Conservation (phyloP, 2,888 invertebrate species). For the Scaptomyza tumidula region DNA sequence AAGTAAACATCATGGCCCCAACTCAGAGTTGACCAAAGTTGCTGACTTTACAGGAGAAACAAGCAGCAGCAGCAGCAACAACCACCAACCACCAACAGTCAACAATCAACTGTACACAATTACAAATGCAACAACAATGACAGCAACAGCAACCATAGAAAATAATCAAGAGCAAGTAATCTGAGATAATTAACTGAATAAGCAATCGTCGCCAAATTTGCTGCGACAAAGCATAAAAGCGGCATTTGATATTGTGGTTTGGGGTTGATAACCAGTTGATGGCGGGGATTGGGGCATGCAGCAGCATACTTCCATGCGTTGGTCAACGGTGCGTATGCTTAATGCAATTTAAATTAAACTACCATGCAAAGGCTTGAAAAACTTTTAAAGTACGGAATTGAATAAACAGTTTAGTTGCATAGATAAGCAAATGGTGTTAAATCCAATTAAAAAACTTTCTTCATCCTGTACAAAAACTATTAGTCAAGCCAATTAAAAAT, state of each 20-base stretch:
- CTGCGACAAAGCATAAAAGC: conserved; percentile 55
- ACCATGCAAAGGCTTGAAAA: background rate
- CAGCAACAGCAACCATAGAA: conserved; percentile 50
- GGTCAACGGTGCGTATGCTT: conserved; percentile 18
- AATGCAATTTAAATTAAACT: conserved; percentile 10
- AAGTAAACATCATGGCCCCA: conserved; percentile 71
- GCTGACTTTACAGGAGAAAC: conserved; percentile 70
- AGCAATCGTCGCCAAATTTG: conserved; percentile 74
- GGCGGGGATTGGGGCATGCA: background rate
- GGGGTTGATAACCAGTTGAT: background rate
- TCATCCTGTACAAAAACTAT: background rate
- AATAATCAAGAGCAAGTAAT: conserved; percentile 78
- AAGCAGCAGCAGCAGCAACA: conserved; percentile 20
- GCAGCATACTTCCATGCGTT: conserved; percentile 17
- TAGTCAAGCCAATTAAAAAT: conserved; percentile 12
- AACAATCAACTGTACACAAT: conserved; percentile 9
- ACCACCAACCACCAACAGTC: conserved; percentile 1
- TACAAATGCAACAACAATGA: conserved; percentile 21
- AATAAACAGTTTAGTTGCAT: background rate
- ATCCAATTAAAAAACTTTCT: background rate
- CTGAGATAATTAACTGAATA: conserved; percentile 77
- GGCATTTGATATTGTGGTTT: conserved; percentile 37
- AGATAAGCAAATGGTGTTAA: background rate
- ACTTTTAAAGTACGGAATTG: background rate
- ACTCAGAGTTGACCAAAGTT: conserved; percentile 54